Evolutionary conservation across 1,140 invertebrate genomes (phyloP).

Genomic region (Carcinoscorpius rotundicauda): DNA sequence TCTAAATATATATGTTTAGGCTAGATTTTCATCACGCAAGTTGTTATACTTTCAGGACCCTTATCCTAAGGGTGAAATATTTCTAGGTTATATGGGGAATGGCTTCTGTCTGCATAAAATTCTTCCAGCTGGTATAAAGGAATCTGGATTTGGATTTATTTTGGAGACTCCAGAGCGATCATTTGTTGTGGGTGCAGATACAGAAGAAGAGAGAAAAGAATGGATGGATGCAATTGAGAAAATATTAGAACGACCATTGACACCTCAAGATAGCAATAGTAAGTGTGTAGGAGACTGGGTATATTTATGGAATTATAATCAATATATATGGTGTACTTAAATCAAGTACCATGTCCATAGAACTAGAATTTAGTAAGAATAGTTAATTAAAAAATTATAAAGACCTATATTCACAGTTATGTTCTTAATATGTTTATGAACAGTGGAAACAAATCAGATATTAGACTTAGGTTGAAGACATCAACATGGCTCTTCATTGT

Average conservation of each 20-base stretch:
- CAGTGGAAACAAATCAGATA: too few species aligned
- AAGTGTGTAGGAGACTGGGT: constrained; percentile 30
- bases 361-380: too few species aligned
- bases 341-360: too few species aligned
- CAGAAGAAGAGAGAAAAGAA: constrained; percentile 55
- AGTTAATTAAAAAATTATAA: too few species aligned
- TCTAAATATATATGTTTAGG: not conserved
- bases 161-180: constrained; percentile 68
- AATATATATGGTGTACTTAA: too few species aligned
- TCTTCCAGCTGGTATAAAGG: constrained; percentile 48
- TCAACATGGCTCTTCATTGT: too few species aligned
- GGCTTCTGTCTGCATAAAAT: constrained; percentile 52
- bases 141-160: constrained; percentile 62
- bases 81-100: constrained; percentile 60
- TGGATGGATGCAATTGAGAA: constrained; percentile 66
- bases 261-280: constrained; percentile 66
- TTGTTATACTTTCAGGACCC: constrained; percentile 44
- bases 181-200: constrained; percentile 68
- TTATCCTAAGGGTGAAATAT: constrained; percentile 81
- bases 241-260: constrained; percentile 59
- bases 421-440: too few species aligned
- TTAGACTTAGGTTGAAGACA: too few species aligned
- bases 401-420: too few species aligned
- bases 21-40: not conserved
- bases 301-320: too few species aligned